These are phyloP conservation scores for Drosophila anomalata DNA, from an alignment of 2,888 invertebrate species.

Conservation along the genomic window DNA sequence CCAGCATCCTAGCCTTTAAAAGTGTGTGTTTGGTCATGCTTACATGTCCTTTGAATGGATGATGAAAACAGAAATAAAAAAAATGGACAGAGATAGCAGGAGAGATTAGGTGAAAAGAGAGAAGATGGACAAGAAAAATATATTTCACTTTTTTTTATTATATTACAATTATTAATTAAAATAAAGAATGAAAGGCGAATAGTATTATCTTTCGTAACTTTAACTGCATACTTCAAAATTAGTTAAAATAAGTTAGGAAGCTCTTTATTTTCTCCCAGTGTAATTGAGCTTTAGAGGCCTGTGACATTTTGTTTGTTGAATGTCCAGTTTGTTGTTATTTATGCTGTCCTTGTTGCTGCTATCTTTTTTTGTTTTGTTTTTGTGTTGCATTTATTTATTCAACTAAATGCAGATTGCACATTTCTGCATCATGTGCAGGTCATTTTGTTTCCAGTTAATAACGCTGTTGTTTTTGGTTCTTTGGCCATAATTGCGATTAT, in stretches of 20 bases:
- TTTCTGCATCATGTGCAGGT: slow-evolving; percentile 47
- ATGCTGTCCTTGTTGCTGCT: slow-evolving; percentile 30
- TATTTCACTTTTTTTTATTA: no score
- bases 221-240: no score
- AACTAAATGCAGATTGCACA: slow-evolving; percentile 70
- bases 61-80: slow-evolving; percentile 22
- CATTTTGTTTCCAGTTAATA: slow-evolving; percentile 46
- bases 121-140: slow-evolving; percentile 8
- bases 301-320: slow-evolving; percentile 66
- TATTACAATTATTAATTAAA: no score
- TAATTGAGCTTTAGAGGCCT: slow-evolving; percentile 36
- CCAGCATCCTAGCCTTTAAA: slow-evolving; percentile 9
- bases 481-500: slow-evolving; percentile 12
- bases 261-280: slow-evolving; percentile 1
- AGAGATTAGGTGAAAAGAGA: slow-evolving; percentile 8
- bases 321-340: slow-evolving; percentile 67
- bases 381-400: slow-evolving; percentile 53
- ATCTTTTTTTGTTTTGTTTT: slow-evolving; percentile 2
- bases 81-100: slow-evolving; percentile 34
- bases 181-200: no score
- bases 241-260: no score
- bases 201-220: no score
- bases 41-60: slow-evolving; percentile 66
- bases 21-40: slow-evolving; percentile 57
- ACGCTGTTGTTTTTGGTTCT: slow-evolving; percentile 15